These are phyloP conservation scores for Latheticus oryzae DNA, from an alignment of 2,888 invertebrate genomes.

Conservation along the genomic window DNA sequence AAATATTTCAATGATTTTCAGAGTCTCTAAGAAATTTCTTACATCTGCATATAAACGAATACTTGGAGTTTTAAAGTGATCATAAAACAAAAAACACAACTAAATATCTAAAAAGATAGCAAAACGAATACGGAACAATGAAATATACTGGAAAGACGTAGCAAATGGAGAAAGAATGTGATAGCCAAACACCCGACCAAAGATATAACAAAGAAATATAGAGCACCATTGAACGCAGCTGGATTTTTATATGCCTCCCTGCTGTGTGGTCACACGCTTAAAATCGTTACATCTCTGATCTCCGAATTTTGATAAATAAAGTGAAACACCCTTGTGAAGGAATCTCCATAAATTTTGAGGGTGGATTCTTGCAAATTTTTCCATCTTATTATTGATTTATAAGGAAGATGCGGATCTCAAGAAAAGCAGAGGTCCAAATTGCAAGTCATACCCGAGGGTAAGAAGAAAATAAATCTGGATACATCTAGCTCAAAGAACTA, in stretches of 20 bases:
- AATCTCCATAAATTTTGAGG: conserved; percentile 9
- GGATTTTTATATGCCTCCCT: conserved; percentile 41
- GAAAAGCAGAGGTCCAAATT: background rate
- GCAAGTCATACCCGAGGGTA: conserved; percentile 18
- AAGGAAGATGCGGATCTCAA: conserved; percentile 9
- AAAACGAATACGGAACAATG: conserved; percentile 38
- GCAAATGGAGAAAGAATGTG: conserved; percentile 44
- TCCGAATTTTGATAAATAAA: conserved; percentile 30
- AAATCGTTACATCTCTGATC: conserved; percentile 16
- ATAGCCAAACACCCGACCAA: conserved; percentile 45
- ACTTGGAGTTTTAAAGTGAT: conserved; percentile 27
- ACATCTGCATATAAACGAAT: conserved; percentile 38
- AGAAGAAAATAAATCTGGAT: conserved; percentile 3
- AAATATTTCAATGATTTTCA: conserved; percentile 31
- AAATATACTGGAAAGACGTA: conserved; percentile 28
- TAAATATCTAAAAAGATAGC: conserved; percentile 33
- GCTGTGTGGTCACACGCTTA: conserved; percentile 40
- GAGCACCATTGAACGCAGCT: conserved; percentile 43
- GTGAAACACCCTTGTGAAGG: conserved; percentile 7
- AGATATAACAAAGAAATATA: conserved; percentile 51
- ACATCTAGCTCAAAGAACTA: background rate
- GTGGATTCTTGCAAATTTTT: conserved; percentile 6
- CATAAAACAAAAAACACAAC: conserved; percentile 30
- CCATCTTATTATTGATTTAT: conserved; percentile 20
- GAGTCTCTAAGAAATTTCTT: conserved; percentile 21